These are phyloP conservation scores for Athripsodes cinereus DNA, from an alignment of 2,888 invertebrate species.

Conservation along the genomic window DNA sequence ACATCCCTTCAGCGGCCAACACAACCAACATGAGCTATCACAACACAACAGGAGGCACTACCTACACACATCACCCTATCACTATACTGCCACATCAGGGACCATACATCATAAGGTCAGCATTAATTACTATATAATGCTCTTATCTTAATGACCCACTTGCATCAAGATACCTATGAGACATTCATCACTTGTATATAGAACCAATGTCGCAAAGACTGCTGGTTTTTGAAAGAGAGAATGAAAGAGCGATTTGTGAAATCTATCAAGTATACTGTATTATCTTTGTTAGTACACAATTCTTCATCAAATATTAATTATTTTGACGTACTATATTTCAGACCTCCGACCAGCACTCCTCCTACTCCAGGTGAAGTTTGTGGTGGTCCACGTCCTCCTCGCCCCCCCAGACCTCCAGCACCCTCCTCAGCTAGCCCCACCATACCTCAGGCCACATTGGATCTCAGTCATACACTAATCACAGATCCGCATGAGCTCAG, in stretches of 20 bases:
- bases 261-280: too few species aligned
- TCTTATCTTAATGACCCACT: too few species aligned
- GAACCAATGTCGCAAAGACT: too few species aligned
- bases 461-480: slow-evolving; percentile 51
- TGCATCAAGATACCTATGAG: too few species aligned
- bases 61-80: slow-evolving; percentile 37
- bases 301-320: neutral
- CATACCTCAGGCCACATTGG: slow-evolving; percentile 55
- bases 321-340: slow-evolving; percentile 31
- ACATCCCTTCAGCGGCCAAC: slow-evolving; percentile 36
- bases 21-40: slow-evolving; percentile 45
- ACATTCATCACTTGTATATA: too few species aligned
- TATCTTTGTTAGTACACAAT: too few species aligned
- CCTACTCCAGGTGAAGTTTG: slow-evolving; percentile 35
- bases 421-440: slow-evolving; percentile 47
- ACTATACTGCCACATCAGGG: slow-evolving; percentile 49
- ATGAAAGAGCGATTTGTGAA: too few species aligned
- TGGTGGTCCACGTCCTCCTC: slow-evolving; percentile 28
- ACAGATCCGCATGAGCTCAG: slow-evolving; percentile 60
- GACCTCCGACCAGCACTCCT: slow-evolving; percentile 59
- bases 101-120: slow-evolving; percentile 51
- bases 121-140: too few species aligned
- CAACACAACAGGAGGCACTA: slow-evolving; percentile 28
- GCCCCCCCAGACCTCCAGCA: slow-evolving; percentile 35
- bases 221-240: too few species aligned